Evolutionary conservation across 2,113 vertebrate genomes (phyloP).

Genomic region (Corythoichthys intestinalis): DNA sequence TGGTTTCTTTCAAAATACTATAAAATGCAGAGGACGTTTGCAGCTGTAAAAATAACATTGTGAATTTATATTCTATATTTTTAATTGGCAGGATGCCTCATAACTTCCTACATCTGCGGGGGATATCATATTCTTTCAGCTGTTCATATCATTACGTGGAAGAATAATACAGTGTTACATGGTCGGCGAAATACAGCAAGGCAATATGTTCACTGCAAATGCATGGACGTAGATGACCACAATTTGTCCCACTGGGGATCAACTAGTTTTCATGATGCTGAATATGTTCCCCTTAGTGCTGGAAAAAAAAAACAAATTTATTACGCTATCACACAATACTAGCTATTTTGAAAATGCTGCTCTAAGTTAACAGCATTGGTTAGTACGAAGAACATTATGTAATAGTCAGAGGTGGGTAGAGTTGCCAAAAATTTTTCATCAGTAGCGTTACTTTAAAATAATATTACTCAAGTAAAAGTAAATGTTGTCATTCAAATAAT

Average conservation of each 20-base stretch:
- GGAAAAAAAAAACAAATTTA: background rate
- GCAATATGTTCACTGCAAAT: background rate
- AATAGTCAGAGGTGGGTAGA: background rate
- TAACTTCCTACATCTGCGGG: slow-evolving; percentile 15
- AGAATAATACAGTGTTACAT: slow-evolving; percentile 45
- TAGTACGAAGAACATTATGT: background rate
- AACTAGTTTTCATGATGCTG: background rate
- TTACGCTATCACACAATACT: background rate
- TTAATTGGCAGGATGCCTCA: slow-evolving; percentile 24
- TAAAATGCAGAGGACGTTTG: slow-evolving; percentile 13
- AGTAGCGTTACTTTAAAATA: too few relatives aligned
- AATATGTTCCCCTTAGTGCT: background rate
- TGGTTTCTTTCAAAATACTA: background rate
- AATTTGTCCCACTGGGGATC: background rate
- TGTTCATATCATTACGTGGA: slow-evolving; percentile 50
- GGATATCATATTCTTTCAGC: slow-evolving; percentile 43
- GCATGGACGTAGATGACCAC: background rate
- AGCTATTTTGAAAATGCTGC: background rate
- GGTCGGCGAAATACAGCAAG: slow-evolving; percentile 30
- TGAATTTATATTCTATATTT: slow-evolving; percentile 4
- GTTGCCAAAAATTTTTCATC: too few relatives aligned
- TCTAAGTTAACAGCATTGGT: background rate
- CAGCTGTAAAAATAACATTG: background rate
- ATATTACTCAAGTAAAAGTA: too few relatives aligned
- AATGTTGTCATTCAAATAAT: too few relatives aligned